Percentiles rank a stretch among this genome's conserved stretches.
Conservation (phyloP, 2,113 vertebrate species). For the Scolopax mira region DNA sequence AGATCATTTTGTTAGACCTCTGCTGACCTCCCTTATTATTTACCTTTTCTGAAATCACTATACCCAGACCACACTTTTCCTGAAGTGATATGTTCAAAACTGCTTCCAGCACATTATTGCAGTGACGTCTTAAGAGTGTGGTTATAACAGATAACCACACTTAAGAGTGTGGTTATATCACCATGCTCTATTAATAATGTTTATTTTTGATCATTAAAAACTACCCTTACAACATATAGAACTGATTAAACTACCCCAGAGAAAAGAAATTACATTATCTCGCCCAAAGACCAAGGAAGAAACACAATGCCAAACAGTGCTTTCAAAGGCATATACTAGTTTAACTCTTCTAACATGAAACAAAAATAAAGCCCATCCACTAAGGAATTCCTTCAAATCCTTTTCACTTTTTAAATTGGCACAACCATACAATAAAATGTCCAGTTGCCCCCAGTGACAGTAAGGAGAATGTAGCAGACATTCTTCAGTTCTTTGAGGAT, state of each 20-base stretch:
- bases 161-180: not conserved
- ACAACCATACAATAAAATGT: no score
- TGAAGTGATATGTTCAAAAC: not conserved
- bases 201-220: not conserved
- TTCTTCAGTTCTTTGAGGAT: not conserved
- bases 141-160: not conserved
- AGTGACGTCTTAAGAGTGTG: not conserved
- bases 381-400: not conserved
- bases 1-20: not conserved
- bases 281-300: not conserved
- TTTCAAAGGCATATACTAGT: not conserved
- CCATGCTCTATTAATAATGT: not conserved
- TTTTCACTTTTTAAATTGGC: not conserved
- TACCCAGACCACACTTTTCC: not conserved
- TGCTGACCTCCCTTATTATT: not conserved
- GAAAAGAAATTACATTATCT: not conserved
- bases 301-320: not conserved
- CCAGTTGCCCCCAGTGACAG: not conserved
- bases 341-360: not conserved
- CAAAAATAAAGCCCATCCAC: not conserved
- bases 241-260: not conserved
- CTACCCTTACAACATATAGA: not conserved
- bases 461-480: fast-evolving
- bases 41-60: not conserved
- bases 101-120: not conserved